Conservation (phyloP, 2,113 vertebrate species). For the Bolborhynchus lineola region DNA sequence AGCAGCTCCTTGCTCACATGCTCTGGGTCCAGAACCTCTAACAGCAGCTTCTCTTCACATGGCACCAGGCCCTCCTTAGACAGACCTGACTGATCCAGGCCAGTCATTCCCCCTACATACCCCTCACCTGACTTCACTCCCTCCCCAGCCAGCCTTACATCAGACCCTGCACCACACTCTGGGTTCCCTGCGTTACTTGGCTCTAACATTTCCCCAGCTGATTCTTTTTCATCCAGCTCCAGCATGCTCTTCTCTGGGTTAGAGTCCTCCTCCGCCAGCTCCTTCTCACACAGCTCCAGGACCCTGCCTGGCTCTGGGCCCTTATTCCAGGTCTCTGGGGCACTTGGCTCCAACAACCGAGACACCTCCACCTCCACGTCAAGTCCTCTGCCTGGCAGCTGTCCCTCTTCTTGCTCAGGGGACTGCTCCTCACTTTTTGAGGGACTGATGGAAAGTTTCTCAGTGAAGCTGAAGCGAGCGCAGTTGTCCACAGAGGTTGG, state of each 20-base stretch:
- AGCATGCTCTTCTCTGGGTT: background rate
- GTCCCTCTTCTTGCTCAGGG: background rate
- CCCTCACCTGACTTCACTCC: background rate
- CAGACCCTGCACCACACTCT: background rate
- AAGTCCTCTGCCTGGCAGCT: background rate
- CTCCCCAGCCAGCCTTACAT: background rate
- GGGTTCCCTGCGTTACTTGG: background rate
- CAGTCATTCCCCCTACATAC: rapidly evolving
- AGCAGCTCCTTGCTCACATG: background rate
- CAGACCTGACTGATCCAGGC: background rate
- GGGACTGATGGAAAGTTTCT: conserved; percentile 79
- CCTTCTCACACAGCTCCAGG: background rate
- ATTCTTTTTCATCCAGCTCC: background rate
- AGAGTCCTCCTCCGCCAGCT: background rate
- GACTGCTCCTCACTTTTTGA: conserved; percentile 79
- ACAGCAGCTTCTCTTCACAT: background rate
- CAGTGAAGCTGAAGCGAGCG: conserved; percentile 87
- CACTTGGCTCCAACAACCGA: background rate
- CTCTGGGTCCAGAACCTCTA: background rate
- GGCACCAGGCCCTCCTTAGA: background rate
- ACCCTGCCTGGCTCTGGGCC: background rate
- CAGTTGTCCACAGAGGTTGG: conserved; percentile 86
- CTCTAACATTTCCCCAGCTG: background rate
- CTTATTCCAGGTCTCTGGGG: background rate
- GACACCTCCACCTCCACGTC: background rate